Evolutionary conservation across 2,888 invertebrate genomes (phyloP), one percentile per base, ranked within the genome.

Genomic region (Schrankia costaestrigalis): DNA sequence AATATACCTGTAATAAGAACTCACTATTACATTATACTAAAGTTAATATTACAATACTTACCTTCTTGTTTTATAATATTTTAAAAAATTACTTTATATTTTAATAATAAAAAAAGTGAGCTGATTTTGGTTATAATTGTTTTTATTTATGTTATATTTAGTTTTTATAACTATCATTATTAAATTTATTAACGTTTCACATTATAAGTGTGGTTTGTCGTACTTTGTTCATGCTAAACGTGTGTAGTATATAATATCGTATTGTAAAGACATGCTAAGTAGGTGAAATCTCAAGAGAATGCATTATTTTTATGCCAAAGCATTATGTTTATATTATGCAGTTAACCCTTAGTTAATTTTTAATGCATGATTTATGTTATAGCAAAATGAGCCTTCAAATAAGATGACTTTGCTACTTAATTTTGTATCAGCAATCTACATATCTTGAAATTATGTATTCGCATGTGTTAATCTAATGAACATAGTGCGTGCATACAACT

Each of bases 1-100:
- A 53, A 93, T 90, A 61, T 93, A 94, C 76, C 94, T 94, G 78
- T 40, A 78, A 77, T 39, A 35, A 49, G 12, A 8, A 17, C 10
- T n/a, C n/a, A n/a, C n/a, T n/a, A n/a, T n/a, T n/a, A n/a, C n/a
- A n/a, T n/a, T n/a, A n/a, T n/a, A n/a, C n/a, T n/a, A n/a, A n/a
- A n/a, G n/a, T n/a, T n/a, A n/a, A n/a, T n/a, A n/a, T n/a, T n/a
- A n/a, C n/a, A 8, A 35, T 31, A 52, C 52, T 56, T 44, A 56
- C 52, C 56, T 13, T 4, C 26, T 7, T 6, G 11, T 18, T 18
- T 18, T 2, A 17, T 8, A 18, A 8, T 18, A 8, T 18, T 10
- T 19, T 18, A n/a, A 3, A 21, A 13, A n/a, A 22, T 21, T 21
- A 21, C 14, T 13, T 29, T 3, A n/a, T n/a, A n/a, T n/a, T n/a